Conservation (phyloP, 2,888 invertebrate species). For the Siphlonurus alternatus region DNA sequence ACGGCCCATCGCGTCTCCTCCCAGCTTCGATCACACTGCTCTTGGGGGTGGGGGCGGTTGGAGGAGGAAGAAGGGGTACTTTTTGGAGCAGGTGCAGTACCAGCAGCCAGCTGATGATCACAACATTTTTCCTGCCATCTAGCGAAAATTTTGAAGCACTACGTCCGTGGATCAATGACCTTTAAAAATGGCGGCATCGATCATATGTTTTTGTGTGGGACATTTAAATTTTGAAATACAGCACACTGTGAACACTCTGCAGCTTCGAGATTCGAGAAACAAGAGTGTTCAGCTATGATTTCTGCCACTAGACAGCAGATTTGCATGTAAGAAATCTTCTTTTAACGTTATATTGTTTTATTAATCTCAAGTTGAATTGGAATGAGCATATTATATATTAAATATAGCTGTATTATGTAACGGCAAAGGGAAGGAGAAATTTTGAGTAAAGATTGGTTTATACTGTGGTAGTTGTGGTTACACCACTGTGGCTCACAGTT, state of each 20-base stretch:
- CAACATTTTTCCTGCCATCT: not conserved
- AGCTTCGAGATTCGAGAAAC: not conserved
- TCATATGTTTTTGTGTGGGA: not conserved
- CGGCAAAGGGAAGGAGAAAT: too few relatives aligned
- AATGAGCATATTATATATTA: too few relatives aligned
- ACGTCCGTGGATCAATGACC: not conserved
- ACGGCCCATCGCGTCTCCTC: not conserved
- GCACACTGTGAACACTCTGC: not conserved
- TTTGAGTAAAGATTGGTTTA: too few relatives aligned
- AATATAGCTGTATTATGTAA: too few relatives aligned
- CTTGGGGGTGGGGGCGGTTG: not conserved
- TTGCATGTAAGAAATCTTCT: not conserved
- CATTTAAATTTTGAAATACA: too few relatives aligned
- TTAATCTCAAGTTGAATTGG: too few relatives aligned
- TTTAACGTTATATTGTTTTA: too few relatives aligned
- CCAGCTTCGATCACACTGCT: constrained; percentile 1
- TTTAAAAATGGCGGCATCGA: not conserved
- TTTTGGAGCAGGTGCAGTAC: not conserved
- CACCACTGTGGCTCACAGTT: too few relatives aligned
- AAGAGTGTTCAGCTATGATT: not conserved
- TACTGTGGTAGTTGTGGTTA: too few relatives aligned
- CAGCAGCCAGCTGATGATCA: not conserved
- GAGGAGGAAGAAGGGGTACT: not conserved
- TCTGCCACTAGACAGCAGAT: not conserved
- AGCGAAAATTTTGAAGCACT: not conserved